These are phyloP conservation scores for Tetheella fluctuosa DNA, from an alignment of 2,888 invertebrate species.

Conservation along the genomic window DNA sequence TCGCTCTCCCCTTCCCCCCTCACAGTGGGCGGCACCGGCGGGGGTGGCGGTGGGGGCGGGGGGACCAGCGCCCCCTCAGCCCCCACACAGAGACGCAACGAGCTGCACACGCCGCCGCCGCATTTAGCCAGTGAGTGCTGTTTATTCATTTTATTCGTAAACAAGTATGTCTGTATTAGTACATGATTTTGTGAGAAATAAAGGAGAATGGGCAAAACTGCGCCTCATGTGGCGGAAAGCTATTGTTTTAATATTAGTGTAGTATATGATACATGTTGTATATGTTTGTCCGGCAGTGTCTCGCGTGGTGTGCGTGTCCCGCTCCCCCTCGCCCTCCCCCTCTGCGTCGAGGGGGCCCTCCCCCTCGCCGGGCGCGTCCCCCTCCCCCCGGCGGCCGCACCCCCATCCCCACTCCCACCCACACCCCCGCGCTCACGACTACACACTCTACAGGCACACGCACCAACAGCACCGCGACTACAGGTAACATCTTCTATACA, in stretches of 20 bases:
- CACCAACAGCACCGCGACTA: constrained; percentile 29
- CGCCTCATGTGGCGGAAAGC: no score
- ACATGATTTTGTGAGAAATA: no score
- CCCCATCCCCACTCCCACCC: constrained; percentile 19
- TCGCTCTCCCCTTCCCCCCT: background rate
- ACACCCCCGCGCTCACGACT: constrained; percentile 15
- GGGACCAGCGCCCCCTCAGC: background rate
- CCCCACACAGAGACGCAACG: background rate
- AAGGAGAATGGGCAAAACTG: no score
- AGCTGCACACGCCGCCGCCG: background rate
- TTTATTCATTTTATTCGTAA: background rate
- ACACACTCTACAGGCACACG: constrained; percentile 20
- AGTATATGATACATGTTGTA: no score
- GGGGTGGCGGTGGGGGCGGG: background rate
- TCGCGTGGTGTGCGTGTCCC: no score
- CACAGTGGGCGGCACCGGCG: background rate
- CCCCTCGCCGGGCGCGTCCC: constrained; percentile 12
- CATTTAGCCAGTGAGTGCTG: background rate
- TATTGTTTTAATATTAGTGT: no score
- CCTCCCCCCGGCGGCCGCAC: constrained; percentile 5
- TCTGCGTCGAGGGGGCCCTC: constrained; percentile 11
- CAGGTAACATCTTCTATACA: constrained; percentile 22
- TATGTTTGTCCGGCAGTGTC: no score
- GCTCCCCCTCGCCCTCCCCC: background rate
- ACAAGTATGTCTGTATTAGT: no score